These are phyloP conservation scores for Enteromius trimaculatus DNA, from an alignment of 2,797 vertebrate species.

Conservation along the genomic window DNA sequence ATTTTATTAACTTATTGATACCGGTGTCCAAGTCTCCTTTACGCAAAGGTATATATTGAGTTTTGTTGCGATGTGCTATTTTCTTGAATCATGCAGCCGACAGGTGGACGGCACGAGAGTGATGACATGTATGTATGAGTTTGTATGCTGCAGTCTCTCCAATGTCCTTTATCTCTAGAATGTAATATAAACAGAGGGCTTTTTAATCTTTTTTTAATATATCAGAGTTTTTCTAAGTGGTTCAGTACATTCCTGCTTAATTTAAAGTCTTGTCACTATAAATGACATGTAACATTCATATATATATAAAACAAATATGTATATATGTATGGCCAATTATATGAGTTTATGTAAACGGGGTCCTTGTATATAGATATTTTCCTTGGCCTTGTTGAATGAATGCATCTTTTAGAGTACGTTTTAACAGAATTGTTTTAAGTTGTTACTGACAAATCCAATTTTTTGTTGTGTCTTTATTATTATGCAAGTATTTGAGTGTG, in stretches of 20 bases:
- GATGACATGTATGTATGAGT: constrained; percentile 9
- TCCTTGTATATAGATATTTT: constrained; percentile 70
- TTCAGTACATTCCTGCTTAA: constrained; percentile 82
- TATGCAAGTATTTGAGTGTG: constrained; percentile 50
- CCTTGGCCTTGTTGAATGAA: constrained; percentile 73
- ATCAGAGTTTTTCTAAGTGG: constrained; percentile 67
- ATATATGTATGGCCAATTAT: constrained; percentile 64
- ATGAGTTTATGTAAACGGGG: constrained; percentile 56
- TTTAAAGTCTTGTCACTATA: constrained; percentile 78
- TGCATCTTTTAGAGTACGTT: constrained; percentile 40
- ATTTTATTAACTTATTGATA: constrained; percentile 84
- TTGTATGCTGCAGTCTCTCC: constrained; percentile 45
- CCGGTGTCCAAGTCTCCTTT: constrained; percentile 58
- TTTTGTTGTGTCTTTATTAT: constrained; percentile 40
- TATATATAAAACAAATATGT: constrained; percentile 67
- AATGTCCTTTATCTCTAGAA: constrained; percentile 62
- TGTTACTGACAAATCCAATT: constrained; percentile 45
- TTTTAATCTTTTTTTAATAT: constrained; percentile 61
- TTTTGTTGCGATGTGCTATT: constrained; percentile 64
- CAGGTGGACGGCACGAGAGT: constrained; percentile 49
- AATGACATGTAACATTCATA: constrained; percentile 75
- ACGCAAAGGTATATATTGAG: constrained; percentile 61
- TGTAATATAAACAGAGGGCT: constrained; percentile 67
- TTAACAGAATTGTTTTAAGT: constrained; percentile 40
- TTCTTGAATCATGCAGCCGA: constrained; percentile 67